These are phyloP conservation scores for Agrochola macilenta DNA, from an alignment of 2,888 invertebrate genomes.

Conservation along the genomic window DNA sequence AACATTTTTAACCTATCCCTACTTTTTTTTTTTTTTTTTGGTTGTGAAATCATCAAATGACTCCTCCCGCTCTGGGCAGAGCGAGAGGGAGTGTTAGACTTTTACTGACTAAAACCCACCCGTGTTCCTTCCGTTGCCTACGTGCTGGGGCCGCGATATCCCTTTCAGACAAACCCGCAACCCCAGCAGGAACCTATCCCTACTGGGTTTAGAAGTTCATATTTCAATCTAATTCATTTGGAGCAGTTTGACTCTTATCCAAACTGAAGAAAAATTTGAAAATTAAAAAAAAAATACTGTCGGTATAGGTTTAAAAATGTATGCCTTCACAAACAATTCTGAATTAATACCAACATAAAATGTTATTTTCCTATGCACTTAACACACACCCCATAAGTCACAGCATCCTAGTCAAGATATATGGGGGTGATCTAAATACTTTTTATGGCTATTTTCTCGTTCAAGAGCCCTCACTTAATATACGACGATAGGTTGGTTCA, in stretches of 20 bases:
- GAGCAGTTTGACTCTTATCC: background rate
- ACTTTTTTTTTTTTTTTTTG: too few relatives aligned
- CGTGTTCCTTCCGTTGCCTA: too few relatives aligned
- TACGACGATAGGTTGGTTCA: constrained; percentile 63
- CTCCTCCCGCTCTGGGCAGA: too few relatives aligned
- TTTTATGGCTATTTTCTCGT: constrained; percentile 74
- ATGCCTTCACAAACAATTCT: background rate
- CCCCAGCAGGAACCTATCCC: background rate
- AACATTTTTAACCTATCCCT: background rate
- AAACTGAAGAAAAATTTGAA: background rate
- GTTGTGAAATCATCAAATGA: too few relatives aligned
- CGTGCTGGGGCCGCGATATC: too few relatives aligned
- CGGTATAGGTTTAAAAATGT: background rate
- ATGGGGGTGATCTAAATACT: constrained; percentile 76
- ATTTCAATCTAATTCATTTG: background rate
- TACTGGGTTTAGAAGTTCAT: background rate
- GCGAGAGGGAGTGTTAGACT: too few relatives aligned
- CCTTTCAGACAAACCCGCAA: too few relatives aligned
- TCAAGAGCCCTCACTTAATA: constrained; percentile 50
- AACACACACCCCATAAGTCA: constrained; percentile 51
- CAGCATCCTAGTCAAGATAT: constrained; percentile 70
- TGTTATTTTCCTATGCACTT: constrained; percentile 13
- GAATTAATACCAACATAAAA: background rate
- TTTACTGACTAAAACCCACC: too few relatives aligned
- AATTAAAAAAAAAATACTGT: background rate